Base-by-base conservation (phyloP, 1,140 invertebrate species). In the Tetragonula clypearis region DNA sequence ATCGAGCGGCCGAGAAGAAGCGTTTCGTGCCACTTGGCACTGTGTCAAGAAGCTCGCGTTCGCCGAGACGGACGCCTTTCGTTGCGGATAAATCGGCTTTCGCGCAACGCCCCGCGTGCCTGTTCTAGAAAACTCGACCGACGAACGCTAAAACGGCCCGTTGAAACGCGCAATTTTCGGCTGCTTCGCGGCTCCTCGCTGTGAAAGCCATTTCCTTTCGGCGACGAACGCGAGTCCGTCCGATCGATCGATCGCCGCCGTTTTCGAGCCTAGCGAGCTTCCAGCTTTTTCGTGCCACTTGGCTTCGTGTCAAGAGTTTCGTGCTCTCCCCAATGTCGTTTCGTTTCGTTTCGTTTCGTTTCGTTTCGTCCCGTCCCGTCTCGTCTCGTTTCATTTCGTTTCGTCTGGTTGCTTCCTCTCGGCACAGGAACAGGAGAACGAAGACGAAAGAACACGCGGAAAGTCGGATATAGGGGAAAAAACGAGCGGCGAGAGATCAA, bases 11-110 rank as follows among this genome's bases (percentile, higher is more conserved):
- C 49, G 73, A 41, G 35, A 53, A 41, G 35, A 30, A 73, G 71
- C 14, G 66, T 78, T 79, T 86, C 88, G 90, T 92, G 88, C 89
- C 86, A 92, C 87, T 92, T 92, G 91, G 92, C 92, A 86, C 72
- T 41, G 77, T 79, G 80, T 88, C 92, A 92, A 92, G 88, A 90
- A 72, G 81, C 82, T 68, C 76, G 84, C 49, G 72, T 56, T 79
- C 81, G 79, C 76, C 83, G 80, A 74, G 69, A 78, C 65, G 78
- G 71, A 75, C 80, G 80, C 41, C 49, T 65, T 66, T 82, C 71
- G 79, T 81, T 62, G 35, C 49, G 71, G 80, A 35, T 66, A 66
- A 56, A 66, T 26, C 58, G 60, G 49, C 26, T 55, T 30, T 75
- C 58, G 58, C 71, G 30, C 35, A 8, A 15, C 41, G 49, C 2